These are phyloP conservation scores for Tyria jacobaeae DNA, from an alignment of 2,888 invertebrate genomes.

Conservation along the genomic window DNA sequence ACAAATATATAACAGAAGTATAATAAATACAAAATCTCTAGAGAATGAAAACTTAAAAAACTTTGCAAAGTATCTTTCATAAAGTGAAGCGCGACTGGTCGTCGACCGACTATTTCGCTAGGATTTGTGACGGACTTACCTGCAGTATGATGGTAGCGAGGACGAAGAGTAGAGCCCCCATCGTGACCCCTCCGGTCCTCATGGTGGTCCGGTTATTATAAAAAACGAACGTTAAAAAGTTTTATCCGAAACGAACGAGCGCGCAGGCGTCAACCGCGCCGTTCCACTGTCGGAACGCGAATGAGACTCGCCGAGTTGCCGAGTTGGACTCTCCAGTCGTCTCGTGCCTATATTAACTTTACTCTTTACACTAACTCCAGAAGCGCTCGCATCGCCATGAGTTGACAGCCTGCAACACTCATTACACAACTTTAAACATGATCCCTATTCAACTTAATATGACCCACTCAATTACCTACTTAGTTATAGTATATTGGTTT, in stretches of 20 bases:
- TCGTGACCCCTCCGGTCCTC: slow-evolving; percentile 67
- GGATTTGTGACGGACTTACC: slow-evolving; percentile 51
- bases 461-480: slow-evolving; percentile 5
- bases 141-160: slow-evolving; percentile 54
- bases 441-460: slow-evolving; percentile 31
- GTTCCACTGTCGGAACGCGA: slow-evolving; percentile 75
- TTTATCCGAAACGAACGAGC: slow-evolving; percentile 60
- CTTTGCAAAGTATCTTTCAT: slow-evolving; percentile 54
- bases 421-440: slow-evolving; percentile 54
- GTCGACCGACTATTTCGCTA: slow-evolving; percentile 22
- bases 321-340: slow-evolving; percentile 21
- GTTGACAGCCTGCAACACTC: slow-evolving; percentile 36
- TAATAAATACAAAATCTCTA: slow-evolving; percentile 40
- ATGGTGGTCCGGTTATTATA: slow-evolving; percentile 58
- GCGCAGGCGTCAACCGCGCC: slow-evolving; percentile 75
- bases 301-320: slow-evolving; percentile 44
- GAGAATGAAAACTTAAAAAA: slow-evolving; percentile 47
- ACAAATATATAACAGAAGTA: slow-evolving; percentile 17
- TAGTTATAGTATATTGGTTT: background rate
- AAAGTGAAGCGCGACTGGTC: slow-evolving; percentile 31
- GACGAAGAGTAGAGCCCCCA: slow-evolving; percentile 65
- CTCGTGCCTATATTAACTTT: slow-evolving; percentile 56
- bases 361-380: slow-evolving; percentile 55
- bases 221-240: slow-evolving; percentile 67
- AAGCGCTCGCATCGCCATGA: slow-evolving; percentile 43